These are phyloP conservation scores for Arctocebus calabarensis DNA, from an alignment of 2,797 vertebrate species.

Conservation along the genomic window DNA sequence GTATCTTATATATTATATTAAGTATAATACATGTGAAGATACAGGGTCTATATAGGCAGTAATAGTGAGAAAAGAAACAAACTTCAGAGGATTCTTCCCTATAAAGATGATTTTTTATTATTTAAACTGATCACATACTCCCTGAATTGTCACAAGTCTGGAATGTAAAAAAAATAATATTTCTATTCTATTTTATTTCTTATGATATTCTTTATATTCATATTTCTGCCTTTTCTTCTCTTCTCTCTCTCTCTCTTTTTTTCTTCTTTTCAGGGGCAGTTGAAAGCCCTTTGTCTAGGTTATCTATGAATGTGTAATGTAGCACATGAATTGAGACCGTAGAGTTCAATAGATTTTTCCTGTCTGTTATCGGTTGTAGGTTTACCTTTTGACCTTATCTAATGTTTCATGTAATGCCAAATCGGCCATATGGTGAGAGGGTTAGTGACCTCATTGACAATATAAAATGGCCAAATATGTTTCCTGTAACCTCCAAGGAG, in stretches of 20 bases:
- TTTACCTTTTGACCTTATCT: constrained; percentile 63
- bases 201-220: not conserved
- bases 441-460: constrained; percentile 58
- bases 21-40: not conserved
- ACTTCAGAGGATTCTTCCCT: not conserved
- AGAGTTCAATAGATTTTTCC: not conserved
- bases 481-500: constrained; percentile 33
- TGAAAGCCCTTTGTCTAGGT: not conserved
- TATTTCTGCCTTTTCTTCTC: not conserved
- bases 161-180: not conserved
- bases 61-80: not conserved
- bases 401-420: constrained; percentile 58
- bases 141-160: not conserved
- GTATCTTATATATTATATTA: not conserved
- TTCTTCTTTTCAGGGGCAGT: not conserved
- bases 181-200: constrained; percentile 39
- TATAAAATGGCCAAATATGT: constrained; percentile 52
- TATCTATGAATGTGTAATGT: not conserved
- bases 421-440: not conserved
- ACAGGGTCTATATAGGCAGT: not conserved
- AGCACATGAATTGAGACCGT: not conserved
- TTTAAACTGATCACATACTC: not conserved
- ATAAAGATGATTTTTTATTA: not conserved
- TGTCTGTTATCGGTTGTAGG: constrained; percentile 5
- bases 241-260: not conserved